phyloP scores from a whole-genome alignment of 2,888 invertebrate species.

The Pilophorus perplexus region DNA sequence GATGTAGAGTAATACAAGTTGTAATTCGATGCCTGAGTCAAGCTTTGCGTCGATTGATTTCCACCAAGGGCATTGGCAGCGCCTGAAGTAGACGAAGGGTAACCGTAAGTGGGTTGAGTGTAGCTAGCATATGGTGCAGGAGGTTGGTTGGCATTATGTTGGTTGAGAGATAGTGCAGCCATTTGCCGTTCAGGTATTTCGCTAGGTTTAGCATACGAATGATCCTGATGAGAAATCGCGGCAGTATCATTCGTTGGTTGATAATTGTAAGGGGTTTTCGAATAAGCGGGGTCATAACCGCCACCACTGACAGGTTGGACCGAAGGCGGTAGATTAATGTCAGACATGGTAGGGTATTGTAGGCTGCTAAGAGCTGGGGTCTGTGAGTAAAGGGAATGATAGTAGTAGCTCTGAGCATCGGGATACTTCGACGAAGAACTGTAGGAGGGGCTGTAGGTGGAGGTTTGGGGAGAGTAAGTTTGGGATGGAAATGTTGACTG shows the following conservation, averaged over 20 bases:
- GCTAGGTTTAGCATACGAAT: constrained; percentile 14
- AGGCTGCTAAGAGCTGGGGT: constrained; percentile 26
- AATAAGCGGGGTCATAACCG: constrained; percentile 19
- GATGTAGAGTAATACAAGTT: constrained; percentile 22
- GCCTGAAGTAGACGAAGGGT: too few species aligned
- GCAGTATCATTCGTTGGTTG: neutral
- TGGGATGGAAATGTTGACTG: constrained; percentile 3
- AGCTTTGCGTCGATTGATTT: neutral
- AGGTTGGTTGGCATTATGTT: constrained; percentile 1
- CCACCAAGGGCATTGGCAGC: constrained; percentile 1
- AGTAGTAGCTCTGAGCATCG: constrained; percentile 25
- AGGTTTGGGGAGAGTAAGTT: constrained; percentile 25
- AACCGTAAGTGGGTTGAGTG: neutral
- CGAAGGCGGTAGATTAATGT: constrained; percentile 4
- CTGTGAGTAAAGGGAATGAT: constrained; percentile 27
- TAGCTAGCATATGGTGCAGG: constrained; percentile 17
- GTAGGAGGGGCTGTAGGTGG: constrained; percentile 6
- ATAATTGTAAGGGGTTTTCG: constrained; percentile 27
- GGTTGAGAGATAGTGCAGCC: constrained; percentile 14
- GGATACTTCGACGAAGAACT: constrained; percentile 4
- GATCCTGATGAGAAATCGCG: neutral
- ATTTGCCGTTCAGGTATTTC: constrained; percentile 6
- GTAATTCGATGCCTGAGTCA: constrained; percentile 8
- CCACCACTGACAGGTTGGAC: neutral
- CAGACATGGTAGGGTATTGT: constrained; percentile 39